These are phyloP conservation scores for Volucella zonaria DNA, from an alignment of 2,888 invertebrate genomes.

Conservation along the genomic window DNA sequence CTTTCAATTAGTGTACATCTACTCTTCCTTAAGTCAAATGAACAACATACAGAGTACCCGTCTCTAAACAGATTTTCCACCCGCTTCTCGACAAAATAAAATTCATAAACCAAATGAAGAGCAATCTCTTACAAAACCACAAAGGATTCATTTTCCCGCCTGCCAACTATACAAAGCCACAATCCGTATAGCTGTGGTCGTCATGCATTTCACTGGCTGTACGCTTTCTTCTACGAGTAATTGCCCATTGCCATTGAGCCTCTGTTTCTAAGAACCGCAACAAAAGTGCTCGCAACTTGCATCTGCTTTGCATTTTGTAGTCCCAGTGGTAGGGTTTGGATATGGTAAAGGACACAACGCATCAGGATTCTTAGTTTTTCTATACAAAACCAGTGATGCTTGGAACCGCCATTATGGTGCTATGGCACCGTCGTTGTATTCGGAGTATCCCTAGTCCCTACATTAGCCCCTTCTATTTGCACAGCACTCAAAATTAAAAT, in stretches of 20 bases:
- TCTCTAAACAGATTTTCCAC: background rate
- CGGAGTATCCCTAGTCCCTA: background rate
- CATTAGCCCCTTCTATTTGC: conserved; percentile 66
- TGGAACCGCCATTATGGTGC: conserved; percentile 9
- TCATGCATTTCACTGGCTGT: background rate
- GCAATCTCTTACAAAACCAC: conserved; percentile 44
- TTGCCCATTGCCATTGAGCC: conserved; percentile 38
- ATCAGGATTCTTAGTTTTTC: conserved; percentile 3
- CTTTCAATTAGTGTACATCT: no score
- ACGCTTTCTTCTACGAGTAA: conserved; percentile 28
- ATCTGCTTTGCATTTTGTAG: conserved; percentile 30
- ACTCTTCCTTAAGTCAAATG: conserved; percentile 21
- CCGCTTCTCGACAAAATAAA: background rate
- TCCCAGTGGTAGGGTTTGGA: conserved; percentile 13
- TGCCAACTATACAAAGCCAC: background rate
- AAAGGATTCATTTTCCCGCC: conserved; percentile 32
- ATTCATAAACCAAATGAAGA: conserved; percentile 27
- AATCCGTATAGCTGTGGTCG: no score
- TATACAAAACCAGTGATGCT: conserved; percentile 9
- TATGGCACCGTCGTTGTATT: background rate
- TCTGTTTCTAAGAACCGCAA: conserved; percentile 32
- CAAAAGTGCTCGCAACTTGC: conserved; percentile 56
- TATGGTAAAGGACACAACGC: conserved; percentile 5
- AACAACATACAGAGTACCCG: conserved; percentile 23
- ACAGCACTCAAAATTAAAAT: conserved; percentile 74